These are phyloP conservation scores for Cyphomyrmex costatus DNA, from an alignment of 1,140 invertebrate genomes.

Conservation along the genomic window DNA sequence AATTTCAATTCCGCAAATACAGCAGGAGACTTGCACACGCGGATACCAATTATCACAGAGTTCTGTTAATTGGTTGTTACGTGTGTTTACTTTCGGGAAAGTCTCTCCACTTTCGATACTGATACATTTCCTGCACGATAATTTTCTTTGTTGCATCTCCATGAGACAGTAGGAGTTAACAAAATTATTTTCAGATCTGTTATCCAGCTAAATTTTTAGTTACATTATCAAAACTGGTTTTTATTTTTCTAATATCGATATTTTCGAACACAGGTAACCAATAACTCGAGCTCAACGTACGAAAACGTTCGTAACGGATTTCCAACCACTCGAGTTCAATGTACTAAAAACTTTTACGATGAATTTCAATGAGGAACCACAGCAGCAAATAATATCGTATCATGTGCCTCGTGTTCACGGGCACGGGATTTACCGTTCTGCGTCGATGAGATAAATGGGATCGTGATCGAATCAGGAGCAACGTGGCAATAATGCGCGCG, in stretches of 20 bases:
- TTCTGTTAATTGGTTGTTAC: conserved; percentile 53
- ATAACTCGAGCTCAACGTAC: no score
- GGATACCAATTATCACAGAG: conserved; percentile 34
- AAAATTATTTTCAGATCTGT: background rate
- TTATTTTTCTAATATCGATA: no score
- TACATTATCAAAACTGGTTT: no score
- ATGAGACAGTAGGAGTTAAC: background rate
- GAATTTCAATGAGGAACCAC: background rate
- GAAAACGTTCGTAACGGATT: no score
- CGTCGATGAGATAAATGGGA: conserved; percentile 69
- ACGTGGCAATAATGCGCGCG: conserved; percentile 59
- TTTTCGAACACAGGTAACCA: no score
- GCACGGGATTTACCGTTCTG: conserved; percentile 71
- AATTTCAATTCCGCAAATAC: conserved; percentile 19
- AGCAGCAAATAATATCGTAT: background rate
- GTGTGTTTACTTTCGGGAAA: conserved; percentile 55
- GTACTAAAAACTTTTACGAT: background rate
- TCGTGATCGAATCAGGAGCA: conserved; percentile 57
- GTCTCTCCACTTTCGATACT: conserved; percentile 3
- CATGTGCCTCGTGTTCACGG: conserved; percentile 63
- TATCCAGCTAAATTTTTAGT: no score
- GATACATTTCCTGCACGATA: conserved; percentile 7
- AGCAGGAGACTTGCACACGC: background rate
- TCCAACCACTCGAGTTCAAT: background rate
- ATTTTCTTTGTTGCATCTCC: conserved; percentile 11